Evolutionary conservation across 2,888 invertebrate species (phyloP), one percentile per base, ranked within the genome.

Genomic region (Lysandra bellargus): DNA sequence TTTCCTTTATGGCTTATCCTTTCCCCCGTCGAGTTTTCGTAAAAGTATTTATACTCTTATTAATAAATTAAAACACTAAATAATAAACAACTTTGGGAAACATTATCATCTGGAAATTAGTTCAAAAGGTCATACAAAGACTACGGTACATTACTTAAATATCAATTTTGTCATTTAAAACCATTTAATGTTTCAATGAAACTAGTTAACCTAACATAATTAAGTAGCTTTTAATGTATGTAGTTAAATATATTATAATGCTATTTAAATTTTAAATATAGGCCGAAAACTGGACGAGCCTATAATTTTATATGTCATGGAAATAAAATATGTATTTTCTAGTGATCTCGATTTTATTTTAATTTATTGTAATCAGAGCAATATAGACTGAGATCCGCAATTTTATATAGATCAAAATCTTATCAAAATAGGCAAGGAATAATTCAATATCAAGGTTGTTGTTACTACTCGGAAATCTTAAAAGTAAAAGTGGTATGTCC

Each of bases 291-390:
- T 33, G 37, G 37, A 69, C 12, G 17, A 2, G 33, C 30, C 64
- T 69, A 69, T 23, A 61, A 61, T 61, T 61, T 23, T 61, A 61
- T 23, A 69, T 69, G 69, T 69, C 69, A 69, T 69, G 33, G 69
- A 33, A 69, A 64, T 64, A 64, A 64, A 9, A 30, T 64, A 64
- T 30, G 64, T 30, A 9, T 30, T 9, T 4, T 64, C 12, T 30
- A 12, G 69, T 33, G 33, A 33, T 33, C 33, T 69, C 69, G 69
- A 69, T 33, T 69, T 69, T 69, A 69, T 69, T 37, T 5, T 37
- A 69, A 69, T 69, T 69, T 69, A 69, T 69, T 37, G 9, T 30
- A 64, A 64, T 64, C 23, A 64, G 7, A 30, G 9, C 64, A 64
- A 30, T 30, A 64, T 64, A 64, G 9, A 64, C 9, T 4, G 2